Percentiles rank a stretch among this genome's conserved stretches.
phyloP scores from a whole-genome alignment of 2,888 invertebrate genomes.

The Acleris sparsana region DNA sequence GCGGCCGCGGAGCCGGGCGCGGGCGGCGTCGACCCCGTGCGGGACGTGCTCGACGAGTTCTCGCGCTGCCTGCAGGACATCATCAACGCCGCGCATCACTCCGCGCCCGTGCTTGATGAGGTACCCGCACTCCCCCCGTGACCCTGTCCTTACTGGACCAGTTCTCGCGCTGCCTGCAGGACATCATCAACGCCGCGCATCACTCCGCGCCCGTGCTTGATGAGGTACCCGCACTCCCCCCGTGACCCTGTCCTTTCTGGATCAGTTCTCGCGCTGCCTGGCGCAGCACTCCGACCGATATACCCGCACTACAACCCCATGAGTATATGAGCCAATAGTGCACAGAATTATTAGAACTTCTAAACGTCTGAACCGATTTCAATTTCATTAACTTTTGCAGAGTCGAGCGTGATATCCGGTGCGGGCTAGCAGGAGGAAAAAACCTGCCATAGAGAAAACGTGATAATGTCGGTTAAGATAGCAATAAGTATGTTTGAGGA shows the following conservation, averaged over 20 bases:
- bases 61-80: conserved; percentile 97
- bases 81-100: conserved; percentile 85
- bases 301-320: no score
- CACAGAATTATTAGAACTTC: no score
- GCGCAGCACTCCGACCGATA: conserved; percentile 37
- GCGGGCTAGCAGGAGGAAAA: conserved; percentile 1
- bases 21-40: conserved; percentile 82
- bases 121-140: conserved; percentile 2
- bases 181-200: conserved; percentile 90
- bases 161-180: conserved; percentile 96
- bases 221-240: conserved; percentile 11
- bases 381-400: conserved; percentile 7
- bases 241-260: conserved; percentile 71
- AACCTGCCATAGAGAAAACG: conserved; percentile 29
- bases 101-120: conserved; percentile 28
- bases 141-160: conserved; percentile 86
- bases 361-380: no score
- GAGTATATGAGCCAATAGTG: no score
- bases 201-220: conserved; percentile 33
- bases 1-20: conserved; percentile 93
- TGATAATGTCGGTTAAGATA: conserved; percentile 30
- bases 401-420: conserved; percentile 29
- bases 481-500: conserved; percentile 9
- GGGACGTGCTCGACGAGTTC: conserved; percentile 95
- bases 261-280: conserved; percentile 97